Evolutionary conservation across 2,888 invertebrate species (phyloP), one percentile per base, ranked within the genome.

Genomic region (Adineta ricciae): DNA sequence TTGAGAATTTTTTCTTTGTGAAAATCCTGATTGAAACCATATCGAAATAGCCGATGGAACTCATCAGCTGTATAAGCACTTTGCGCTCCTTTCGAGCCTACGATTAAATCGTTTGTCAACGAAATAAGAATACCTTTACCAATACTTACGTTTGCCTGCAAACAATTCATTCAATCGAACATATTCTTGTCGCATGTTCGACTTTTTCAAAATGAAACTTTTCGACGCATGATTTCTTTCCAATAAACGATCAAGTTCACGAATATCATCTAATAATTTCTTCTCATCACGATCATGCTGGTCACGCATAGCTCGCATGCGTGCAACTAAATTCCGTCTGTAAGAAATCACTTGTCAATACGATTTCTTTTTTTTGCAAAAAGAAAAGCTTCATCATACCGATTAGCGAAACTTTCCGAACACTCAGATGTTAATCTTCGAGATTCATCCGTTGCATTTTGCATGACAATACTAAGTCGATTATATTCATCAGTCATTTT

Each of bases 381-480:
- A 73, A 32, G n/a, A n/a, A n/a, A n/a, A n/a, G n/a, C n/a, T n/a
- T n/a, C 1, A 7, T 38, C 73, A 41, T 78, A 78, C 73, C 73
- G 21, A 78, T 78, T 78, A 2, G 36, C 73, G 41, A 78, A 78
- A 78, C 73, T 78, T 78, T 78, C 73, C n/a, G 73, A 78, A 78
- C 73, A 78, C 24, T 78, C 73, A 0, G 38, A 24, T 41, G 73
- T 78, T 24, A 78, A 41, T 41, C n/a, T 19, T 11, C 73, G 36
- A 3, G 41, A 78, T 41, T 78, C 73, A 78, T 78, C 73, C 24
- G 73, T 78, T 36, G 73, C 73, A 78, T 78, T 38, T 41, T 78
- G 38, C 16, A 78, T 41, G 2, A 36, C 41, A 19, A 41, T 41
- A 38, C 24, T 38, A 7, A 78, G 21, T 41, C 41, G 73, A 78